Percentiles rank a stretch among this genome's conserved stretches.
phyloP scores from a whole-genome alignment of 2,888 invertebrate species.

The Drosophila barbarae region DNA sequence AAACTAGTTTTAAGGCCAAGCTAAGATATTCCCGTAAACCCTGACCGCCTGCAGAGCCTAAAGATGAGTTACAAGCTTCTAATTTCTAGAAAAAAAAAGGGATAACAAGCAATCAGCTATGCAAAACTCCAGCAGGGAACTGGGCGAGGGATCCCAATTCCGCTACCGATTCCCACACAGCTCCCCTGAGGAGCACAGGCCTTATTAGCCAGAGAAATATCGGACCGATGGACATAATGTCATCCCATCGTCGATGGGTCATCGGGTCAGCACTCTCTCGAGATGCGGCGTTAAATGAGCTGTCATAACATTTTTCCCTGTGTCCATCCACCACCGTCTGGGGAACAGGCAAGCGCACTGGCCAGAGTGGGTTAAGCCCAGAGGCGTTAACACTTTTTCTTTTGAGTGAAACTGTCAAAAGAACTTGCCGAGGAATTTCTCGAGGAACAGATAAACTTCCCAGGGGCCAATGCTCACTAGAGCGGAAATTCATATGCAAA shows the following conservation, averaged over 20 bases:
- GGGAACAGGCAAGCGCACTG: background rate
- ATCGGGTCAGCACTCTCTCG: background rate
- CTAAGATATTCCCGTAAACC: background rate
- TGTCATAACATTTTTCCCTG: slow-evolving; percentile 57
- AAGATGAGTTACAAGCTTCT: background rate
- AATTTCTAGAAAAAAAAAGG: background rate
- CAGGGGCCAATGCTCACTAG: slow-evolving; percentile 52
- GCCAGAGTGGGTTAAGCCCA: slow-evolving; percentile 29
- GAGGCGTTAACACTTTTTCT: slow-evolving; percentile 54
- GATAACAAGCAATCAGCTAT: slow-evolving; percentile 5
- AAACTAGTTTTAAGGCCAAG: slow-evolving; percentile 1
- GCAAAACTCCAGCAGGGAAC: slow-evolving; percentile 10
- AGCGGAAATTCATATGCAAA: slow-evolving; percentile 48
- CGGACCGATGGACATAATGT: slow-evolving; percentile 18
- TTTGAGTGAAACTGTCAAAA: background rate
- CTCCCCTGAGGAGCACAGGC: slow-evolving; percentile 11
- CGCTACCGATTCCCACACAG: slow-evolving; percentile 30
- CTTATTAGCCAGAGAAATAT: slow-evolving; percentile 33
- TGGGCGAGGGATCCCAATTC: background rate
- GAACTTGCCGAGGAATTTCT: background rate
- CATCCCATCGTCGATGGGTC: slow-evolving; percentile 38
- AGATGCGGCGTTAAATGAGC: slow-evolving; percentile 65
- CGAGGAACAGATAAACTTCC: slow-evolving; percentile 22
- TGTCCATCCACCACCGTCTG: slow-evolving; percentile 6
- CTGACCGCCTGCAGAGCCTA: slow-evolving; percentile 9